These are phyloP conservation scores for Pemphredon lugubris DNA, from an alignment of 2,888 invertebrate species.

Conservation along the genomic window DNA sequence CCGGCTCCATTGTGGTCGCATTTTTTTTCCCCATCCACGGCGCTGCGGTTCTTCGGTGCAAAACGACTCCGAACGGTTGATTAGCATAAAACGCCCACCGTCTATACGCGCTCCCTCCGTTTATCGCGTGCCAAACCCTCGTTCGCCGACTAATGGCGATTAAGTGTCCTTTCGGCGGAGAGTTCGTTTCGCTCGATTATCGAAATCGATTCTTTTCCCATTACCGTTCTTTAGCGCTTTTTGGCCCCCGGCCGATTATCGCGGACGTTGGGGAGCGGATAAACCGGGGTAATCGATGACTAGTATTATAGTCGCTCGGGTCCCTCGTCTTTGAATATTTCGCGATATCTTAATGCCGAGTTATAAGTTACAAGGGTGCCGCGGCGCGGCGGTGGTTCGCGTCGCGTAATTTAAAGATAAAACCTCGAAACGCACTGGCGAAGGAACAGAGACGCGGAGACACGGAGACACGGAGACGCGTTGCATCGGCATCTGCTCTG, in stretches of 20 bases:
- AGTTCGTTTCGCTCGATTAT: slow-evolving; percentile 28
- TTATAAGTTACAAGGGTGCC: background rate
- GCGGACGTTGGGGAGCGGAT: no score
- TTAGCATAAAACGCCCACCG: slow-evolving; percentile 59
- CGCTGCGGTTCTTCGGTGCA: slow-evolving; percentile 30
- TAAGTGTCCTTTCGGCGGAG: slow-evolving; percentile 18
- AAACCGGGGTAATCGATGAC: no score
- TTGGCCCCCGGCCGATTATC: background rate
- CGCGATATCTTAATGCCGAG: slow-evolving; percentile 9
- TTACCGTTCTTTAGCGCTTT: background rate
- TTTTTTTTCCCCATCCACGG: slow-evolving; percentile 11
- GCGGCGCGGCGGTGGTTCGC: background rate
- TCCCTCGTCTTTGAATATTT: background rate
- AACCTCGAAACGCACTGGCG: background rate
- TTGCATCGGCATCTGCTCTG: slow-evolving; percentile 37
- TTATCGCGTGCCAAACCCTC: slow-evolving; percentile 52
- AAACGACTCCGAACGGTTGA: slow-evolving; percentile 39
- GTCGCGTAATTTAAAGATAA: slow-evolving; percentile 15
- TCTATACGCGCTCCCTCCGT: slow-evolving; percentile 3
- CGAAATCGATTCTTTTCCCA: background rate
- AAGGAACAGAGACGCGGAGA: background rate
- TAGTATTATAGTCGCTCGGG: no score
- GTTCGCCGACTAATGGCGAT: slow-evolving; percentile 49
- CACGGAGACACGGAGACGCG: background rate
- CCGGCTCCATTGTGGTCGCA: slow-evolving; percentile 38